Evolutionary conservation across 2,113 vertebrate genomes (phyloP).

Genomic region (Pipa parva): DNA sequence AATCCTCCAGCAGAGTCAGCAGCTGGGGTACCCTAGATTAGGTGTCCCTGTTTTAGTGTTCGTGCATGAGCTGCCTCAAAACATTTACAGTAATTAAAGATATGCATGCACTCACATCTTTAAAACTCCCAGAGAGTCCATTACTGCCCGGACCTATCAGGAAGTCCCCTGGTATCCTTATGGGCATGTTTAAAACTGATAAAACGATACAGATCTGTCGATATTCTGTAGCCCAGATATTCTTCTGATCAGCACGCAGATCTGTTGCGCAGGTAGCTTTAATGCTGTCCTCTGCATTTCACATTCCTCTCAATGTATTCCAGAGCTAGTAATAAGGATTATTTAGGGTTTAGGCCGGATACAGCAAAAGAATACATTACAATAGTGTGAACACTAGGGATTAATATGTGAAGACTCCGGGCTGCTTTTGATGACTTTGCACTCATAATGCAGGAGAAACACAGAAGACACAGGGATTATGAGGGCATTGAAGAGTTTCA

Average conservation of each 20-base stretch:
- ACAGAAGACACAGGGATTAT: constrained; percentile 37
- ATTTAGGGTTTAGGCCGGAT: constrained; percentile 41
- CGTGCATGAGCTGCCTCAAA: no score
- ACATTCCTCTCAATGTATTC: constrained; percentile 39
- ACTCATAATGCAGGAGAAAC: constrained; percentile 38
- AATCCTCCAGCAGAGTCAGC: no score
- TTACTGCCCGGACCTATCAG: no score
- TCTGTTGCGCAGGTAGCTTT: neutral
- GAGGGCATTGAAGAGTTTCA: constrained; percentile 33
- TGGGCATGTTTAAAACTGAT: no score
- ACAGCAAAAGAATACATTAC: constrained; percentile 42
- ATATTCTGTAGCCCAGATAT: neutral
- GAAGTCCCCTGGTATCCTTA: no score
- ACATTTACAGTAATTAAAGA: no score
- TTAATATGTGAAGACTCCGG: constrained; percentile 38
- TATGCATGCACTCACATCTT: no score
- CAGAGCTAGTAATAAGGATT: constrained; percentile 40
- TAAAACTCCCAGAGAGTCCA: no score
- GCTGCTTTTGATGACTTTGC: constrained; percentile 42
- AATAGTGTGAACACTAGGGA: constrained; percentile 31
- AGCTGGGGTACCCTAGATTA: no score
- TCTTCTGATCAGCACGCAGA: constrained; percentile 13
- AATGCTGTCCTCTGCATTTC: constrained; percentile 27
- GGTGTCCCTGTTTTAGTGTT: no score
- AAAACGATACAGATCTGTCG: no score